phyloP scores from a whole-genome alignment of 2,113 vertebrate genomes.

The Cromileptes altivelis region DNA sequence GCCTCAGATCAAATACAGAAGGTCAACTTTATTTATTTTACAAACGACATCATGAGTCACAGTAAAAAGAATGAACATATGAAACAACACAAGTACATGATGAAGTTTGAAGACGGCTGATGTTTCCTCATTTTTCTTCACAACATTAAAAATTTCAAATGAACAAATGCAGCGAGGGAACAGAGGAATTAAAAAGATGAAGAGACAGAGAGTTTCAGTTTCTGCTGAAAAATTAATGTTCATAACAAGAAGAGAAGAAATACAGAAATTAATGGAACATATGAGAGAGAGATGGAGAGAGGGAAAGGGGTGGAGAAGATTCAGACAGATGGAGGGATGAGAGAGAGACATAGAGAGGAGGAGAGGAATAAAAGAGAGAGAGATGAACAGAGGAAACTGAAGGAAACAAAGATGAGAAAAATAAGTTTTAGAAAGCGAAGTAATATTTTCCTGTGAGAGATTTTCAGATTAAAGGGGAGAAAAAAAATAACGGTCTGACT shows the following conservation, averaged over 20 bases:
- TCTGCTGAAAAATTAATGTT: neutral
- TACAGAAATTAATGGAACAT: neutral
- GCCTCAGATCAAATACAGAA: too few relatives aligned
- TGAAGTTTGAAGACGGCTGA: neutral
- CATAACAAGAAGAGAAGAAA: neutral
- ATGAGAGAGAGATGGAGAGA: neutral
- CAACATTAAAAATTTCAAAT: too few relatives aligned
- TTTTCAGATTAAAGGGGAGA: constrained; percentile 63
- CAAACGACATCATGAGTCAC: too few relatives aligned
- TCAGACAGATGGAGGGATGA: neutral
- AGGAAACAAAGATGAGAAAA: constrained; percentile 17
- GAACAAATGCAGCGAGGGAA: neutral
- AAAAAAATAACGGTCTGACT: constrained; percentile 28
- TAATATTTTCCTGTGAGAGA: constrained; percentile 51
- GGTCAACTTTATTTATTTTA: too few relatives aligned
- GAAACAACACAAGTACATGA: neutral
- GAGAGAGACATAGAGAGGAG: too few relatives aligned
- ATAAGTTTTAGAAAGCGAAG: neutral
- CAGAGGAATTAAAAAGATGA: too few relatives aligned
- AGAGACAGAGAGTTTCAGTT: neutral
- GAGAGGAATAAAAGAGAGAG: neutral
- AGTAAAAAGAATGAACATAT: too few relatives aligned
- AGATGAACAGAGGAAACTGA: neutral
- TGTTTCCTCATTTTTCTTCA: neutral
- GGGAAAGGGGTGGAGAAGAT: neutral